Conservation (phyloP, 2,113 vertebrate species). For the Crotalus tigris region DNA sequence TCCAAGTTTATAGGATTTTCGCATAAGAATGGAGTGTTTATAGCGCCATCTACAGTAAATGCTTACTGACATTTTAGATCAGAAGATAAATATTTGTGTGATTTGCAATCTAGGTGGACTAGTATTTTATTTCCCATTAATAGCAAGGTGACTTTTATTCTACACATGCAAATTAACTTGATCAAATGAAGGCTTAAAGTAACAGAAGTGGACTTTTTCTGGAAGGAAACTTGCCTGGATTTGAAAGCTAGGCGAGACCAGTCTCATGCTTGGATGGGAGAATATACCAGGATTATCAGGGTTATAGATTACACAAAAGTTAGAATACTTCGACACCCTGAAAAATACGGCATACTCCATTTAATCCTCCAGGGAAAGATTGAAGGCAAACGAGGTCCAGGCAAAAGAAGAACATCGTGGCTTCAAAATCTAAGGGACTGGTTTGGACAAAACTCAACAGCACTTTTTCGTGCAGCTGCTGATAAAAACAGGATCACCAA, state of each 20-base stretch:
- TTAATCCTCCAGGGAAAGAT: no score
- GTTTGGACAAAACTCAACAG: no score
- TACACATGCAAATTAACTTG: not conserved
- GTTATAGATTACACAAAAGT: not conserved
- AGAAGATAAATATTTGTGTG: not conserved
- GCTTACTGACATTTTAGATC: not conserved
- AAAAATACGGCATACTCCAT: no score
- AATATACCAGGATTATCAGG: not conserved
- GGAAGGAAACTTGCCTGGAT: not conserved
- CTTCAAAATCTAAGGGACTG: no score
- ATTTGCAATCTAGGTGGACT: not conserved
- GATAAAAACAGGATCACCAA: no score
- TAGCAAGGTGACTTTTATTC: not conserved
- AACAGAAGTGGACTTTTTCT: not conserved
- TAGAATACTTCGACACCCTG: no score
- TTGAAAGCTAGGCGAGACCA: not conserved
- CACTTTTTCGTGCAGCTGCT: no score
- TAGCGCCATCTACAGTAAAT: not conserved
- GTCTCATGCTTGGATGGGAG: not conserved
- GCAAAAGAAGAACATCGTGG: no score
- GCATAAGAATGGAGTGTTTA: not conserved
- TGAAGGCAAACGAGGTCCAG: no score
- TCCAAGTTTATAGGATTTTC: slow-evolving; percentile 1
- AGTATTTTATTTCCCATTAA: not conserved
- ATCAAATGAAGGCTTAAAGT: not conserved